Conservation (phyloP, 2,888 invertebrate genomes). For the Eupithecia centaureata region DNA sequence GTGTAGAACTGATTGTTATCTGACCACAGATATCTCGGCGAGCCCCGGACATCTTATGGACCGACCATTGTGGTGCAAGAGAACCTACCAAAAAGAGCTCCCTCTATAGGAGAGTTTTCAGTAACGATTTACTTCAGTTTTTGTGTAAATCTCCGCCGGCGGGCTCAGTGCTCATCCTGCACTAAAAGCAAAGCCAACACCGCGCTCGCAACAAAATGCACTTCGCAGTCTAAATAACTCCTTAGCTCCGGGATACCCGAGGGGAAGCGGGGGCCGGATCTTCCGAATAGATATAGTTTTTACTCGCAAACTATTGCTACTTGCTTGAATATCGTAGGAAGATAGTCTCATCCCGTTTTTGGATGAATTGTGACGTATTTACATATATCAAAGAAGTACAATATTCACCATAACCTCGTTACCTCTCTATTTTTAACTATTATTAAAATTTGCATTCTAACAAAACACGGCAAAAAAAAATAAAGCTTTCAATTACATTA, state of each 20-base stretch:
- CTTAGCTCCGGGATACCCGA: conserved; percentile 15
- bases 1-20: no score
- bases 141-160: conserved; percentile 1
- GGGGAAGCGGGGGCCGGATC: neutral
- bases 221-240: conserved; percentile 18
- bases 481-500: no score
- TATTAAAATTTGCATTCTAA: no score
- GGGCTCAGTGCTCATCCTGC: neutral
- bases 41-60: neutral
- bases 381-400: neutral
- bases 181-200: conserved; percentile 30
- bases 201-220: conserved; percentile 31
- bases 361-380: neutral
- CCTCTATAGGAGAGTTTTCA: neutral
- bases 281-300: neutral
- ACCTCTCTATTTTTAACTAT: no score
- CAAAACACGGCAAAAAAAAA: no score
- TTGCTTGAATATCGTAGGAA: neutral
- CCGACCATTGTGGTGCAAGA: neutral
- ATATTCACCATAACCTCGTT: no score
- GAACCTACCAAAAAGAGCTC: neutral
- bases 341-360: neutral
- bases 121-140: neutral
- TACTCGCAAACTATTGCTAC: neutral
- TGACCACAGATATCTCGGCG: no score